Evolutionary conservation across 2,888 invertebrate species (phyloP), one percentile per base, ranked within the genome.

Genomic region (Caenorhabditis sp.): DNA sequence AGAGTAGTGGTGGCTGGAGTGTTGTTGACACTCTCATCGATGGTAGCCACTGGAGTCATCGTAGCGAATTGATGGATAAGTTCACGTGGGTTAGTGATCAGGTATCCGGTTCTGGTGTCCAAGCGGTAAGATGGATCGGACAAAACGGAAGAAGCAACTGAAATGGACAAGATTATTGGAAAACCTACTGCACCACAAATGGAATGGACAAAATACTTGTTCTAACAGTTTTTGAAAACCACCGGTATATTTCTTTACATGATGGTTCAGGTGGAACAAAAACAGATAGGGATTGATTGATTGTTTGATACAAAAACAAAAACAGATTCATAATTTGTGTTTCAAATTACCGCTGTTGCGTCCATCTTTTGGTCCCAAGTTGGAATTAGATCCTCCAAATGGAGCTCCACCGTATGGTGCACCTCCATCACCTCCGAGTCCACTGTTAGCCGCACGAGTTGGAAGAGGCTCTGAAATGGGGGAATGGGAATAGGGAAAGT

Each of bases 61-160:
- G 90, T 90, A 8, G 90, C 90, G 62, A 89, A 90, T 68, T 88
- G 90, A 53, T 90, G 91, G 67, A 90, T 90, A 37, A 90, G 81
- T 74, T 90, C 90, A n/a, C 88, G 82, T 28, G 90, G 90, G 67
- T 90, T 90, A n/a, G 91, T 89, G 68, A 90, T 90, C 37, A 87
- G 70, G 77, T 90, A 90, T 65, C 91, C 88, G 47, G 85, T 85
- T 68, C 83, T 82, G 32, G 85, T 87, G 53, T 86, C 87, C 11
- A 87, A 71, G 35, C 83, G 80, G 58, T 86, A 87, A 9, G 88
- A 84, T 53, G 90, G 88, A 65, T 89, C 87, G 32, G 87, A 84
- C 79, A 89, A 84, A 62, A 85, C 82, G 3, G 85, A 85, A 40
- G 80, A 85, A 37, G 85, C 74, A 26, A 80, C 83, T 84, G 78